Conservation (phyloP, 2,888 invertebrate genomes). For the Morinoia aosen region DNA sequence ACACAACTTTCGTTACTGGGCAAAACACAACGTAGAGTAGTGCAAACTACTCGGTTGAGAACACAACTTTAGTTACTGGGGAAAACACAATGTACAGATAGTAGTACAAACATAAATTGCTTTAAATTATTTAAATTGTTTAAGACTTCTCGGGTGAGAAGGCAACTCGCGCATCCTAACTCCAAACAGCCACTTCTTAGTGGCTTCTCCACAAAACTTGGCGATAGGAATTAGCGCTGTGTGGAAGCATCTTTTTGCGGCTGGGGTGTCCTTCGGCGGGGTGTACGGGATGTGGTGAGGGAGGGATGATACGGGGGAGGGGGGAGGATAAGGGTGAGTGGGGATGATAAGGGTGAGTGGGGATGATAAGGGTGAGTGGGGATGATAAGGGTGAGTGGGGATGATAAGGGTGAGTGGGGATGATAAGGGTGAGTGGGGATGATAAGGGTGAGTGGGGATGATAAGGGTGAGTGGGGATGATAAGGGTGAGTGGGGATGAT, state of each 20-base stretch:
- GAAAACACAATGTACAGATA: neutral
- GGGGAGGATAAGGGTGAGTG: too few relatives aligned
- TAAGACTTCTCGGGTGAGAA: neutral
- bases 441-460: too few relatives aligned
- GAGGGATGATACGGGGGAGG: too few relatives aligned
- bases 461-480: too few relatives aligned
- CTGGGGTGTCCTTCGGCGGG: neutral
- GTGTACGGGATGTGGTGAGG: neutral
- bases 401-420: too few relatives aligned
- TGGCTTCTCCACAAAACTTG: neutral
- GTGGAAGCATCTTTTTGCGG: neutral
- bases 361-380: too few relatives aligned
- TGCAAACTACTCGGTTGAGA: too few relatives aligned
- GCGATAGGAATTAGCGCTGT: neutral
- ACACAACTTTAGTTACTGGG: neutral
- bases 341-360: too few relatives aligned
- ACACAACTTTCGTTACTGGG: neutral
- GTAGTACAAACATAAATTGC: neutral
- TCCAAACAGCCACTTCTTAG: neutral
- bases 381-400: too few relatives aligned
- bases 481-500: too few relatives aligned
- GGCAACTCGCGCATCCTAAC: neutral
- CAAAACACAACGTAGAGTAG: too few relatives aligned
- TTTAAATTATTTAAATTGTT: neutral
- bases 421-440: too few relatives aligned